Base-by-base conservation (phyloP, 1,140 invertebrate genomes). In the Acromyrmex heyeri region DNA sequence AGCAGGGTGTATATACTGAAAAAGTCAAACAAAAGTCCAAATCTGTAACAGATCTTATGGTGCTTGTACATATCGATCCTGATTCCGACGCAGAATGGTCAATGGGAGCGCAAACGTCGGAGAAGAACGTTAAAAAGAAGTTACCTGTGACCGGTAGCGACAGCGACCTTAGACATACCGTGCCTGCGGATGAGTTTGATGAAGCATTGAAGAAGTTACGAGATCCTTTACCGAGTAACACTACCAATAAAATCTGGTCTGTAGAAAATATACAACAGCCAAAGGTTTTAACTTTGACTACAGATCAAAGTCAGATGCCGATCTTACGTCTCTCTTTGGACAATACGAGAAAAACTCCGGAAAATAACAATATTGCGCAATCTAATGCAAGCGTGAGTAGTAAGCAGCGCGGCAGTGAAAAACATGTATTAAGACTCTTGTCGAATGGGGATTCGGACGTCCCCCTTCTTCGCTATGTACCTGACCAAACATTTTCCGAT, bases 1-100 rank as follows among this genome's bases (percentile, higher is more conserved):
- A 97, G 93, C 93, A 96, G 65, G 96, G 96, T 5, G 96, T 96
- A 70, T 97, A 97, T 82, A 96, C 96, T 0, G 96, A 97, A 91
- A 97, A 97, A 93, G 97, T 97, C 0, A 96, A 96, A 85, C 96
- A 97, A 76, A 97, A 97, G 92, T 97, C 97, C 0, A 96, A 96
- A 93, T 97, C 97, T 73, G 97, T 97, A 2, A 96, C 97, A 24
- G 97, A 97, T 95, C 93, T 97, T 27, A 97, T 97, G 97, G 95
- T 97, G n/a, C 92, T 97, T 14, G 97, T 97, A 3, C 97, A 97
- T 88, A 97, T 97, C 21, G 97, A 97, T 89, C 96, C 96, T 12
- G 97, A 97, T 88, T 96, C 96, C 2, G 96, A 96, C 88, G 96
- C 96, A 3, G 96, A 96, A 82, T 94, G 95, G 27, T 96, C 96